Evolutionary conservation across 2,113 vertebrate genomes (phyloP), one percentile per base, ranked within the genome.

Genomic region (Hypanus sabinus): DNA sequence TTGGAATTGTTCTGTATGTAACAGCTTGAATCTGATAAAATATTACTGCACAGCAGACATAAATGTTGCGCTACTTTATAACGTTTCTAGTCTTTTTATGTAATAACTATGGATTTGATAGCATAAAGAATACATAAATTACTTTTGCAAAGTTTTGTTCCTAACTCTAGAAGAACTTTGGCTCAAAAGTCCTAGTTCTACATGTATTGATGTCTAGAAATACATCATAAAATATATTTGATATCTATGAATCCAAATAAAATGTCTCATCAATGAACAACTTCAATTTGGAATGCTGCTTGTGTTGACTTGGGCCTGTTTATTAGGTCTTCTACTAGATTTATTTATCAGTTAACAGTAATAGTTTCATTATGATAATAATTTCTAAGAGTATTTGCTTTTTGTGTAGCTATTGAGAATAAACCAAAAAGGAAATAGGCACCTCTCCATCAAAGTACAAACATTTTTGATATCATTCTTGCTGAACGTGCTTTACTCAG

Each of bases 391-490:
- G 30, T 79, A 79, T 36, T 79, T 79, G n/a, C 57, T 1, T 68
- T 88, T 90, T 65, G 57, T 62, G n/a, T n/a, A 88, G 60, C 60
- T n/a, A 65, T 68, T 90, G 85, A 90, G 33, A 79, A 18, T 79
- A 65, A 90, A 14, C 85, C 85, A 90, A 60, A 65, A 83, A 30
- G 85, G 5, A 90, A 65, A 65, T 5, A 22, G 71, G 71, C 71
- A 27, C 18, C 62, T 24, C 71, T 20, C 71, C 71, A 73, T 73
- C 20, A 33, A 20, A 65, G 30, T 10, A 79, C 0, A n/a, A 30
- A 27, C 22, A 62, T 62, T 87, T 60, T 30, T 87, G 24, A 22
- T 73, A 79, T 60, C 27, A 60, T 60, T 87, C 27, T 30, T 62
- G 83, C 24, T 62, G 57, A n/a, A 4, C 0, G 57, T 87, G 83